Percentiles rank a stretch among this genome's conserved stretches.
Conservation (phyloP, 2,888 invertebrate genomes). For the Synanthedon andrenaeformis region DNA sequence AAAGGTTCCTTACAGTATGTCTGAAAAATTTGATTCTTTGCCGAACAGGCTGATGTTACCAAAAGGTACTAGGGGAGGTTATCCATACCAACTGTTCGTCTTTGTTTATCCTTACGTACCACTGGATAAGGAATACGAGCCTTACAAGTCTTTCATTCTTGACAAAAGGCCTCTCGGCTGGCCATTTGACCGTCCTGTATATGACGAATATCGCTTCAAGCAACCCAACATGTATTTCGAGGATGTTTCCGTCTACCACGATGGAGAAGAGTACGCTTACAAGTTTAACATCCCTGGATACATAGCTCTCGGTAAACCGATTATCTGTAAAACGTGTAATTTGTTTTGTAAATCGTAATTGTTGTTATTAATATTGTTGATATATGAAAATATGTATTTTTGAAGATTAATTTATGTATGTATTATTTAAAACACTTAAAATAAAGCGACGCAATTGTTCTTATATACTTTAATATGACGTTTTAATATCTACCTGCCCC, state of each 20-base stretch:
- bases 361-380: background rate
- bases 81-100: conserved; percentile 64
- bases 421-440: background rate
- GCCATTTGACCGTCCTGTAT: conserved; percentile 48
- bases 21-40: conserved; percentile 62
- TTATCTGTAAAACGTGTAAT: background rate
- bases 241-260: conserved; percentile 30
- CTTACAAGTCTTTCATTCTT: conserved; percentile 17
- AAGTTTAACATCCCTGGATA: background rate
- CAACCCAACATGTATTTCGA: conserved; percentile 20
- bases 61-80: conserved; percentile 67
- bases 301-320: no score
- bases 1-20: conserved; percentile 20
- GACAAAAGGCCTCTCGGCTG: conserved; percentile 48
- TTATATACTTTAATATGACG: no score
- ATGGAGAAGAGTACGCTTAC: background rate
- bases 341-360: background rate
- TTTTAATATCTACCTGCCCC: no score
- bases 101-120: conserved; percentile 50
- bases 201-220: conserved; percentile 23
- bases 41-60: conserved; percentile 71
- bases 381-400: background rate
- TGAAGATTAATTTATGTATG: background rate
- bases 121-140: conserved; percentile 31
- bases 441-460: no score